Conservation (phyloP, 1,140 invertebrate species). For the Stegodyphus mimosarum region DNA sequence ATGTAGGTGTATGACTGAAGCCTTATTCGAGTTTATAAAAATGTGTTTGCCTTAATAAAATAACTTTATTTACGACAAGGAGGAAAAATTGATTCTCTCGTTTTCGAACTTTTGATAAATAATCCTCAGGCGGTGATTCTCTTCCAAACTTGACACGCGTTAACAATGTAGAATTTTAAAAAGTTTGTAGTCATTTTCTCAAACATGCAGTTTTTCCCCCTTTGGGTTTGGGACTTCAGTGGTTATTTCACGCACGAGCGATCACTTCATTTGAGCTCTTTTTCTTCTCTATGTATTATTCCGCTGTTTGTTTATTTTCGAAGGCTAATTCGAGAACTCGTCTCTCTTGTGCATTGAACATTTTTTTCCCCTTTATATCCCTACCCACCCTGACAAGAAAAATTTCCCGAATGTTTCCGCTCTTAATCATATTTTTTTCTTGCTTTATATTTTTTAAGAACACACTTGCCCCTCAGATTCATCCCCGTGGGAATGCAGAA, state of each 20-base stretch:
- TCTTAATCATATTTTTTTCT: too few species aligned
- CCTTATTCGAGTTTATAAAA: too few species aligned
- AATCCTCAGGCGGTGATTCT: background rate
- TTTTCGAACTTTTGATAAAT: too few species aligned
- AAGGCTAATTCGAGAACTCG: slow-evolving; percentile 26
- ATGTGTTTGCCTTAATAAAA: too few species aligned
- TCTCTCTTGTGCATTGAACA: slow-evolving; percentile 13
- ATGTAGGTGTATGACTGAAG: too few species aligned
- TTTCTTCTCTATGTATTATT: background rate
- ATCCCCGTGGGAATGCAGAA: background rate
- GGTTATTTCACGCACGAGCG: slow-evolving; percentile 20
- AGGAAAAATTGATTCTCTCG: too few species aligned
- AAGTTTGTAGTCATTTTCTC: slow-evolving; percentile 18
- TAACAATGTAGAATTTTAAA: slow-evolving; percentile 17
- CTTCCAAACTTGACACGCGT: background rate
- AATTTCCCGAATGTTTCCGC: background rate
- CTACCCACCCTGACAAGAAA: background rate
- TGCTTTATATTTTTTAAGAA: too few species aligned
- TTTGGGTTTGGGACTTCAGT: background rate
- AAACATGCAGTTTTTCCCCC: background rate
- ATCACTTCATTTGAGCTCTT: slow-evolving; percentile 36
- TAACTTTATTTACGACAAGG: too few species aligned
- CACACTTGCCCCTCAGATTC: too few species aligned
- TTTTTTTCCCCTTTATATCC: background rate
- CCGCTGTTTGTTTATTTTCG: slow-evolving; percentile 15